Evolutionary conservation across 2,113 vertebrate species (phyloP).

Genomic region (Cyprinus carpio): DNA sequence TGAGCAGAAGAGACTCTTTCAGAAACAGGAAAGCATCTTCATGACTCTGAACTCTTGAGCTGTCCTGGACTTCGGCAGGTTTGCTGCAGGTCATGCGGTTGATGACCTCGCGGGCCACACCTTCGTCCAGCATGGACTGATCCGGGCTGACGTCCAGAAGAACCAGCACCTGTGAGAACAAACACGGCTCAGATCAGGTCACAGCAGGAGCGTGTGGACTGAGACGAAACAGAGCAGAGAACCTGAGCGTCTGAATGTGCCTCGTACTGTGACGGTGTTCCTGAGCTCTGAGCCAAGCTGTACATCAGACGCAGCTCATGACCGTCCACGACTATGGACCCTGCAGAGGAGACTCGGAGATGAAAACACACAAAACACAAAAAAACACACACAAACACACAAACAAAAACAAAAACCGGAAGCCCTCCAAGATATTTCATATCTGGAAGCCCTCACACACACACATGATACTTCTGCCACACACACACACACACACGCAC

Average conservation of each 20-base stretch:
- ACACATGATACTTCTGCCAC: too few species aligned
- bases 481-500: too few species aligned
- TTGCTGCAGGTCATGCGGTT: constrained; percentile 77
- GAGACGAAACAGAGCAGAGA: constrained; percentile 29
- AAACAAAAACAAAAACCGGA: too few species aligned
- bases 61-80: too few species aligned
- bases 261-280: constrained; percentile 82
- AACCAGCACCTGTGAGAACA: constrained; percentile 81
- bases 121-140: constrained; percentile 95
- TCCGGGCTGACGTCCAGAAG: constrained; percentile 91
- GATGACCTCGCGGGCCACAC: constrained; percentile 94
- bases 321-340: constrained; percentile 85
- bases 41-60: too few species aligned
- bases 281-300: constrained; percentile 82
- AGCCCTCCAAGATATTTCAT: too few species aligned
- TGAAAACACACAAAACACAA: not conserved
- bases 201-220: not conserved
- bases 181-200: not conserved
- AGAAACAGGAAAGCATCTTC: too few species aligned
- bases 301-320: constrained; percentile 91
- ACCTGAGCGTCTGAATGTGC: constrained; percentile 95
- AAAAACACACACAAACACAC: too few species aligned
- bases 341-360: constrained; percentile 62
- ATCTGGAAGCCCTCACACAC: too few species aligned
- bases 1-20: too few species aligned